Base-by-base conservation (phyloP, 2,888 invertebrate species). In the Formica aserva region DNA sequence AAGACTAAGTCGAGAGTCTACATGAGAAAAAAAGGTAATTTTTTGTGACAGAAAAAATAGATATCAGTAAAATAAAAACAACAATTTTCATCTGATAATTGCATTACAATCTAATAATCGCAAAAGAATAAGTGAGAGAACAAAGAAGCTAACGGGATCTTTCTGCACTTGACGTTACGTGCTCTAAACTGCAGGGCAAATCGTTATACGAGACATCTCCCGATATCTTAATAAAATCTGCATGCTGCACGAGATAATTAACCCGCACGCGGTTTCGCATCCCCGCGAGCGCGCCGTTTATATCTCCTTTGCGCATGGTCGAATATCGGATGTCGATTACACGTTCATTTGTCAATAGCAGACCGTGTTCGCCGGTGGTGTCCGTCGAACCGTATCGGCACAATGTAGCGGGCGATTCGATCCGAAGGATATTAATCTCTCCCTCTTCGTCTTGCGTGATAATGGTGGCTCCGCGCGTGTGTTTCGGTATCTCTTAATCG, bases 401-500 rank as follows among this genome's bases (percentile, higher is more conserved):
- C 78, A 80, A 80, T 80, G 78, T 80, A 80, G 60, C 77, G 26
- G 55, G 55, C 78, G 60, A 80, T 80, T 45, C 72, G 60, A 72
- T 72, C 57, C 78, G 72, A 80, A 80, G 78, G 78, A 80, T 80
- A 80, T 80, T 80, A 80, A 80, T 80, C 78, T 75, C 22, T 22
- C 45, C 8, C 26, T 66, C 41, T 55, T 77, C 32, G 45, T 82
- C 80, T 80, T 80, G 66, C 57, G 82, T 62, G 66, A 82, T 80
- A 66, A 80, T 82, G 11, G 71, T 41, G 38, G 57, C 22, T 45
- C 71, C 32, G 45, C 18, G 22, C 45, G 57, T 32, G 78, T 60
- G 67, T 80, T 82, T 48, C 26, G 80, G 66, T 82, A 82, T 82
- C 82, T 82, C 82, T 82, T 84, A 72, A 84, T 66, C 74, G 82